Evolutionary conservation across 2,113 vertebrate genomes (phyloP), one percentile per base, ranked within the genome.

Genomic region (Pantherophis guttatus): DNA sequence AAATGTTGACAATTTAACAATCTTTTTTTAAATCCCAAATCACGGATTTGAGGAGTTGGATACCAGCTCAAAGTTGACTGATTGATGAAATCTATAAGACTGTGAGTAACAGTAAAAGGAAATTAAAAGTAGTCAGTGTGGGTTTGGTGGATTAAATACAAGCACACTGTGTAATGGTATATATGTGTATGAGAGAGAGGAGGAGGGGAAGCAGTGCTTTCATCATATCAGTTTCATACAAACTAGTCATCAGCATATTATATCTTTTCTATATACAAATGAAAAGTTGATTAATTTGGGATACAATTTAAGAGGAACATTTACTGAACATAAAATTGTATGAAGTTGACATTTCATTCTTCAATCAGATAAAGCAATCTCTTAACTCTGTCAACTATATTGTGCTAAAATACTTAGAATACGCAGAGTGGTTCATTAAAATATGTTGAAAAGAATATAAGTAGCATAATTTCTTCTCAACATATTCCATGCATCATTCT

Each of bases 401-500:
- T 57, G 21, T 55, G 29, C 15, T 89, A 70, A 75, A 89, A 58
- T 70, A 39, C 1, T 93, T 89, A 44, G 26, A 88, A 54, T 57
- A 39, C 24, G 29, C 26, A 70, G 24, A 58, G 11, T 81, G 81
- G 2, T 91, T 50, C 33, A 44, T 58, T 58, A 24, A 26, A 90
- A 50, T 70, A 23, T 26, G 21, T 52, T 87, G 29, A 26, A 23
- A 29, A 92, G 70, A 70, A 26, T 26, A 39, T 33, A 65, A 44
- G 58, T 39, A 70, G 24, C 48, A 44, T 12, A 39, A 54, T 92
- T 92, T 88, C 58, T 88, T 70, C 13, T n/a, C 59, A 53, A 23
- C 10, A 92, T 58, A 33, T 89, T 94, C 52, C 85, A 24, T 3
- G 89, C 86, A 93, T 8, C 59, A 24, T 7, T 93, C 88, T 92